These are phyloP conservation scores for Sanderia malayensis DNA, from an alignment of 30 jellyfish, hydroid and myxozoan species.

Conservation along the genomic window DNA sequence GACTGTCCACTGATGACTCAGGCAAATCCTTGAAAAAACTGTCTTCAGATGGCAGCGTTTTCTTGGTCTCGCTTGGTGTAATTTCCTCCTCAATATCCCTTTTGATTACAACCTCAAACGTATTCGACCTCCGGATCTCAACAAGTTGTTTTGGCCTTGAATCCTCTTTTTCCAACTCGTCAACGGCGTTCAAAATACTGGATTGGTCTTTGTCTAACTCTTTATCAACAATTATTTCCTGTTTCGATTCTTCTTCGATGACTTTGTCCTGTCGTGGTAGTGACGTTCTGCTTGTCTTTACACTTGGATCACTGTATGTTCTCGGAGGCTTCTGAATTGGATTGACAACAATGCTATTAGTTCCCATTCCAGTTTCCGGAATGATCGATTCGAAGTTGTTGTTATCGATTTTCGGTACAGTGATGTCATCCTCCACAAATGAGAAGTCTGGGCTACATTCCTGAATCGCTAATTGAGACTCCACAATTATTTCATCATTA, in stretches of 20 bases:
- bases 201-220: background rate
- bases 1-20: conserved; percentile 61
- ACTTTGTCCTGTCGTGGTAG: conserved; percentile 3
- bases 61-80: background rate
- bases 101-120: conserved; percentile 5
- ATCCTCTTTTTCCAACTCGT: background rate
- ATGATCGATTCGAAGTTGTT: background rate
- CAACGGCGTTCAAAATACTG: conserved; percentile 5
- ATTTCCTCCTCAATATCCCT: conserved; percentile 11
- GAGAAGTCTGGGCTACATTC: conserved; percentile 7
- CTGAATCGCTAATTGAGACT: background rate
- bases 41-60: conserved; percentile 27
- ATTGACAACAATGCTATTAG: conserved; percentile 18
- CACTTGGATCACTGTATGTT: conserved; percentile 33
- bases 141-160: conserved; percentile 3
- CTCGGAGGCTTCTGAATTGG: conserved; percentile 59
- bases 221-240: background rate
- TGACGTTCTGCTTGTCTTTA: conserved; percentile 1
- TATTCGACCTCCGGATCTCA: background rate
- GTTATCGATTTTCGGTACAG: background rate
- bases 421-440: background rate
- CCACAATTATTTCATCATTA: conserved; percentile 1
- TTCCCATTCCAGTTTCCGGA: background rate
- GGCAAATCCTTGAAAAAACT: conserved; percentile 49
- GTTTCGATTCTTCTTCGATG: conserved; percentile 1